Evolutionary conservation across 2,888 invertebrate genomes (phyloP).

Genomic region (Pseudococcus longispinus): DNA sequence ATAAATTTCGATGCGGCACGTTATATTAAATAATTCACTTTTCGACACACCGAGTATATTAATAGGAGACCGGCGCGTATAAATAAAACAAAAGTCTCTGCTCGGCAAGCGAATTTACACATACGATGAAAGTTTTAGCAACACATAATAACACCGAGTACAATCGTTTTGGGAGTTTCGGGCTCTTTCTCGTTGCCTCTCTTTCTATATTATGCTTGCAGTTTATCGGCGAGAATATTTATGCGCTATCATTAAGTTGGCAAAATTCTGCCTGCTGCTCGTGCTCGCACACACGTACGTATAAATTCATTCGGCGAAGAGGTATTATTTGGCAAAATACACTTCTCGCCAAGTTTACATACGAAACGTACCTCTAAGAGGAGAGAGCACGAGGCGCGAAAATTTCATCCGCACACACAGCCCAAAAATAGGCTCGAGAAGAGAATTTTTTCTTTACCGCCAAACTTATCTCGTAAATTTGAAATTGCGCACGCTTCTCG

Average conservation of each 20-base stretch:
- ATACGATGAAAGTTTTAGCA: slow-evolving; percentile 34
- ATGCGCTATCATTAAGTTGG: slow-evolving; percentile 38
- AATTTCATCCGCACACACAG: not conserved
- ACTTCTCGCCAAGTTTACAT: not conserved
- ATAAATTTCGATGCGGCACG: not conserved
- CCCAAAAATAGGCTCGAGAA: not conserved
- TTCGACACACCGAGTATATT: slow-evolving; percentile 6
- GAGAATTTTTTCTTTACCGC: not conserved
- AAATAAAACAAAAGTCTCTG: slow-evolving; percentile 28
- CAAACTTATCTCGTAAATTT: slow-evolving; percentile 34
- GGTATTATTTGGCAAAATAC: slow-evolving; percentile 25
- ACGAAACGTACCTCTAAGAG: not conserved
- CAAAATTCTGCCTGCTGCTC: not conserved
- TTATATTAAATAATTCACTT: slow-evolving; percentile 20
- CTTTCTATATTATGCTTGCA: not conserved
- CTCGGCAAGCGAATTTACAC: slow-evolving; percentile 6
- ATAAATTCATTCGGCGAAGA: not conserved
- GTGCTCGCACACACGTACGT: not conserved
- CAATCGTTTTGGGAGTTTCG: slow-evolving; percentile 23
- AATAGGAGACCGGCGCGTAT: not conserved
- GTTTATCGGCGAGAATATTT: slow-evolving; percentile 22
- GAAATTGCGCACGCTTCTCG: slow-evolving; percentile 16
- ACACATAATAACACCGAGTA: slow-evolving; percentile 29
- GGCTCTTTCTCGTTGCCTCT: not conserved
- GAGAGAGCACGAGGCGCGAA: not conserved